Conservation (phyloP, 2,888 invertebrate species). For the Sminthurinus aureus region DNA sequence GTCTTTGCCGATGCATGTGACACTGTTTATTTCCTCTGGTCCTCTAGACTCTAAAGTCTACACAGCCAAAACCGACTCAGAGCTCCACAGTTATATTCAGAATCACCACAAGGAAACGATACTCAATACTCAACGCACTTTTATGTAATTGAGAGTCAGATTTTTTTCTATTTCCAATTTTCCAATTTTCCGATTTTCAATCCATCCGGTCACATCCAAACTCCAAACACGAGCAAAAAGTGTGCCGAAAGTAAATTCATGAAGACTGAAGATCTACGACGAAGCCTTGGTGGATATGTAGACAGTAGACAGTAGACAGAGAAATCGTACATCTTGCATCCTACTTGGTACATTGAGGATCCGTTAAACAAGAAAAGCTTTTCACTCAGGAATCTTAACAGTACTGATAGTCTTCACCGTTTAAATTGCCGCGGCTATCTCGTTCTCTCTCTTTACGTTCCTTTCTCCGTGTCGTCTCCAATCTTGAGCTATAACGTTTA, state of each 20-base stretch:
- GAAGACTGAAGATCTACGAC: too few species aligned
- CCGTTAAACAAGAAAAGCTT: too few species aligned
- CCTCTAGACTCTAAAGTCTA: background rate
- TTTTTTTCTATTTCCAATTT: slow-evolving; percentile 1
- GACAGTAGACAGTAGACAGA: background rate
- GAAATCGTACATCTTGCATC: background rate
- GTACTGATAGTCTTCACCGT: background rate
- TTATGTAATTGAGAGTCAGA: slow-evolving; percentile 23
- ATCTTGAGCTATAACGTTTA: background rate
- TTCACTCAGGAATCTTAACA: background rate
- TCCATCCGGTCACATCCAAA: too few species aligned
- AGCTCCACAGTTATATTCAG: too few species aligned
- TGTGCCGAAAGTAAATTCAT: too few species aligned
- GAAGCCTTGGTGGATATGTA: too few species aligned
- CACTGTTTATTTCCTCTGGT: slow-evolving; percentile 17
- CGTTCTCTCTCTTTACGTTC: background rate
- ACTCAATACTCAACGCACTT: background rate
- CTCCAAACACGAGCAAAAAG: too few species aligned
- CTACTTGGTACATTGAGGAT: too few species aligned
- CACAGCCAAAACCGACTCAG: too few species aligned
- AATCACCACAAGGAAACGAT: background rate
- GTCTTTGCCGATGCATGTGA: slow-evolving; percentile 11
- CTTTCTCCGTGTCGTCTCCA: background rate
- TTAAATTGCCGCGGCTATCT: background rate
- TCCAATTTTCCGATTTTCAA: background rate